phyloP scores from a whole-genome alignment of 2,797 vertebrate species.

The Siniperca scherzeri region DNA sequence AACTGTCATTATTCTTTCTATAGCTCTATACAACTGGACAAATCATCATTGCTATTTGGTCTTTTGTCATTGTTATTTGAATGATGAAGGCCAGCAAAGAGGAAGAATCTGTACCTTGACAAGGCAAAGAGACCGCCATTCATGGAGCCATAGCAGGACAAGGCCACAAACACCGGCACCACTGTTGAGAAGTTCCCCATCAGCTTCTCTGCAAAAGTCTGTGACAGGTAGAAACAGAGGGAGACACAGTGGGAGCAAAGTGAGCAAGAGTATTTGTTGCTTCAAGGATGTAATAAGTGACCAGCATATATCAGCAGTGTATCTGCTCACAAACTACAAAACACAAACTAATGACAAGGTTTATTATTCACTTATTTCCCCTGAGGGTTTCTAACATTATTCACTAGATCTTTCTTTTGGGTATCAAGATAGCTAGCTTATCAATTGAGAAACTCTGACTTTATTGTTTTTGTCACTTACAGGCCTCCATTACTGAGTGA shows the following conservation, averaged over 20 bases:
- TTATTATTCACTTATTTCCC: neutral
- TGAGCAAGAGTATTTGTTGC: neutral
- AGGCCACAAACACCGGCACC: conserved; percentile 93
- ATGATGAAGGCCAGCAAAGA: neutral
- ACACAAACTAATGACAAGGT: neutral
- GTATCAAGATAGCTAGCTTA: neutral
- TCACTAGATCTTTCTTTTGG: neutral
- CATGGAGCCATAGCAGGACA: conserved; percentile 97
- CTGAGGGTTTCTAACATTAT: neutral
- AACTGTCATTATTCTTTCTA: neutral
- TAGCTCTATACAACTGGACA: neutral
- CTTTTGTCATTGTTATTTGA: neutral
- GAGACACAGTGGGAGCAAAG: neutral
- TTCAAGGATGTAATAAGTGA: neutral
- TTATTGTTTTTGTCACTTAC: neutral
- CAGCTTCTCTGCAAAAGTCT: conserved; percentile 94
- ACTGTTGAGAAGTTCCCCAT: conserved; percentile 91
- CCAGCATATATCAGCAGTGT: neutral
- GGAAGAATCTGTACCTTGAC: conserved; percentile 87
- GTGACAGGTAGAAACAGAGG: conserved; percentile 38
- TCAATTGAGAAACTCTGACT: neutral
- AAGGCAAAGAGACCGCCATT: conserved; percentile 92
- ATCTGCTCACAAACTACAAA: neutral
- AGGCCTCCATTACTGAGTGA: neutral
- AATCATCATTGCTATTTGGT: neutral